Conservation (phyloP, 2,113 vertebrate species). For the Aramus guarauna region DNA sequence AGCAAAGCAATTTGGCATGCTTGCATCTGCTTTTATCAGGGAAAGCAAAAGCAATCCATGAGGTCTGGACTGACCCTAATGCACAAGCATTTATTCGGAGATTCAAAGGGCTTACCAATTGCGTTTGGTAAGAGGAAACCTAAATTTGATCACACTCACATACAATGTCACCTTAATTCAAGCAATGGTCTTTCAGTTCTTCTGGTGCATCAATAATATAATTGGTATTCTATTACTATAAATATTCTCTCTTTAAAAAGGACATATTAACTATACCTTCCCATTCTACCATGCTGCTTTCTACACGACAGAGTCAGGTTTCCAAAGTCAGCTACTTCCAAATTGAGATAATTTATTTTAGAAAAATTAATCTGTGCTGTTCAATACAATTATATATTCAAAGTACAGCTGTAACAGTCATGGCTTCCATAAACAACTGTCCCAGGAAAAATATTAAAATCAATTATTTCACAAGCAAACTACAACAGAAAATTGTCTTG, state of each 20-base stretch:
- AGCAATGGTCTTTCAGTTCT: neutral
- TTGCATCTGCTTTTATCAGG: slow-evolving; percentile 65
- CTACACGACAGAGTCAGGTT: neutral
- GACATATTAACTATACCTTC: neutral
- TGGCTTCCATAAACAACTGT: neutral
- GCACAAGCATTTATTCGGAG: slow-evolving; percentile 46
- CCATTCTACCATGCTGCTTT: neutral
- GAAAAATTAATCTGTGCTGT: neutral
- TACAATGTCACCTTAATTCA: slow-evolving; percentile 49
- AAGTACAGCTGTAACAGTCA: neutral
- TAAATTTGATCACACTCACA: slow-evolving; percentile 6
- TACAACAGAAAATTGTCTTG: neutral
- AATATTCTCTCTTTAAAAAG: neutral
- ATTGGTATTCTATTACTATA: neutral
- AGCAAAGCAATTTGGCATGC: slow-evolving; percentile 74
- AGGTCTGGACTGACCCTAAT: slow-evolving; percentile 50
- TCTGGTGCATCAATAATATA: neutral
- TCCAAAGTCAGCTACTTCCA: neutral
- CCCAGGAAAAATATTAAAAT: neutral
- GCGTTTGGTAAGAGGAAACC: slow-evolving; percentile 36
- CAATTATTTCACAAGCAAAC: neutral
- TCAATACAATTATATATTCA: neutral
- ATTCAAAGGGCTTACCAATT: slow-evolving; percentile 42
- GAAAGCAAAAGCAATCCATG: slow-evolving; percentile 58
- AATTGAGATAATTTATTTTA: neutral